Evolutionary conservation across 1,140 invertebrate genomes (phyloP).

Genomic region (Theocolax elegans): DNA sequence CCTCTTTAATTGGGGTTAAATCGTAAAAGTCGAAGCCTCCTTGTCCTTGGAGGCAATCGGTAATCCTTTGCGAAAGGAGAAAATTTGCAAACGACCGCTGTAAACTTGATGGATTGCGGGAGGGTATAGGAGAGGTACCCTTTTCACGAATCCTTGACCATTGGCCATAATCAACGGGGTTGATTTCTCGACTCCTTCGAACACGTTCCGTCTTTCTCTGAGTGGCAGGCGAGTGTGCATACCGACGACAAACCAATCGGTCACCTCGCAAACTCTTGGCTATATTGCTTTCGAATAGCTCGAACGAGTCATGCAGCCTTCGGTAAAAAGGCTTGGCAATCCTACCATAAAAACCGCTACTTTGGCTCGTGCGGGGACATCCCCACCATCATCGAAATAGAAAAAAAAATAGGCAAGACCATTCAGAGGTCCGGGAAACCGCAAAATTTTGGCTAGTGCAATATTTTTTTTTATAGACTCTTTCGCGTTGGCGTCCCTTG

Average conservation of each 20-base stretch:
- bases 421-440: too few species aligned
- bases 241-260: too few species aligned
- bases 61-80: constrained; percentile 56
- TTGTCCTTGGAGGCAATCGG: constrained; percentile 42
- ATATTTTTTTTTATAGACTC: constrained; percentile 55
- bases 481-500: constrained; percentile 35
- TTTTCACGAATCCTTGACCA: constrained; percentile 47
- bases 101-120: constrained; percentile 56
- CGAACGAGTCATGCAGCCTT: too few species aligned
- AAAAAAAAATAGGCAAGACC: constrained; percentile 43
- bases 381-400: constrained; percentile 34
- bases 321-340: constrained; percentile 54
- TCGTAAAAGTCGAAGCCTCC: constrained; percentile 49
- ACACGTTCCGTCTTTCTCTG: too few species aligned
- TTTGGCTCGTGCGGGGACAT: constrained; percentile 45
- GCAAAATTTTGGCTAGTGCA: constrained; percentile 51
- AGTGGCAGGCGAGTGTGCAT: too few species aligned
- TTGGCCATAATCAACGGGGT: constrained; percentile 39
- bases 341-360: constrained; percentile 57
- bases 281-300: too few species aligned
- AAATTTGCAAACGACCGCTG: constrained; percentile 55
- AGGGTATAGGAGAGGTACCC: constrained; percentile 32
- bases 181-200: constrained; percentile 31
- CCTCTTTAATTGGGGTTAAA: constrained; percentile 65
- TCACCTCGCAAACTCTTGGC: too few species aligned